These are phyloP conservation scores for Agrochola lota DNA, from an alignment of 2,888 invertebrate genomes.

Conservation along the genomic window DNA sequence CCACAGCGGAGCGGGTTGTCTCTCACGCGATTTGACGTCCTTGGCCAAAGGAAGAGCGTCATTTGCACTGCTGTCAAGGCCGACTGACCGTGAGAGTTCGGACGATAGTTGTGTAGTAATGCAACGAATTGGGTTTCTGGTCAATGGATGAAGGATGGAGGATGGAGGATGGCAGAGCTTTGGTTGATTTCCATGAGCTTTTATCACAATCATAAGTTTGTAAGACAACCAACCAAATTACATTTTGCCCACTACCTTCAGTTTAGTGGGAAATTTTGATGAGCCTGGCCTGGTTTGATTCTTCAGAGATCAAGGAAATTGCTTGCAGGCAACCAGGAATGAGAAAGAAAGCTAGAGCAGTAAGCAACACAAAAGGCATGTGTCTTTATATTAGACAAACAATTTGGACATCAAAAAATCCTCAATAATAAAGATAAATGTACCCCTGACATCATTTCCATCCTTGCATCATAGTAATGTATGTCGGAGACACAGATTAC, in stretches of 20 bases:
- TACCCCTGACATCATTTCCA: slow-evolving; percentile 42
- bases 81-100: slow-evolving; percentile 53
- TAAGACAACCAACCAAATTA: background rate
- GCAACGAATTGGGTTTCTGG: no score
- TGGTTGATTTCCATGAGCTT: background rate
- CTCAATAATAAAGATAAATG: background rate
- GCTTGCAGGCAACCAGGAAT: background rate
- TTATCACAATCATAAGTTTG: background rate
- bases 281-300: background rate
- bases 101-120: slow-evolving; percentile 2
- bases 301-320: background rate
- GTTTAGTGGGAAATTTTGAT: background rate
- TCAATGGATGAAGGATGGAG: no score
- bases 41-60: slow-evolving; percentile 76
- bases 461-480: slow-evolving; percentile 36
- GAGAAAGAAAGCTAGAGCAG: background rate
- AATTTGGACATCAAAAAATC: background rate
- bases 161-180: background rate
- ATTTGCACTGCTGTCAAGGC: slow-evolving; percentile 72
- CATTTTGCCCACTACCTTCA: background rate
- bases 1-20: slow-evolving; percentile 46
- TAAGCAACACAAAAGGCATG: background rate
- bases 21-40: slow-evolving; percentile 76
- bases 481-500: slow-evolving; percentile 38
- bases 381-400: background rate